Evolutionary conservation across 2,113 vertebrate genomes (phyloP).

Genomic region (Promerops cafer): DNA sequence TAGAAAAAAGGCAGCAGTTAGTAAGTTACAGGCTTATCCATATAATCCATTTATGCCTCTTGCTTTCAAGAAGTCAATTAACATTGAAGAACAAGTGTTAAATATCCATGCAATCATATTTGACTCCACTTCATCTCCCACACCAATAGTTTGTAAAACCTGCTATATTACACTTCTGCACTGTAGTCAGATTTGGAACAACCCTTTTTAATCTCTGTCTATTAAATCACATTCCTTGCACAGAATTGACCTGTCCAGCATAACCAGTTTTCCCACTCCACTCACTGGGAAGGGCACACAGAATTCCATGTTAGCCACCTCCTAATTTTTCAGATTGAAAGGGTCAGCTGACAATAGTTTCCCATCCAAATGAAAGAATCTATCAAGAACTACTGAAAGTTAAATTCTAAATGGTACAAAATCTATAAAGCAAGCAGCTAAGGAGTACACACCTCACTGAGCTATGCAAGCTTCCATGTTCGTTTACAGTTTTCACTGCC

Average conservation of each 20-base stretch:
- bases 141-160: background rate
- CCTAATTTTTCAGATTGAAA: background rate
- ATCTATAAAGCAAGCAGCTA: background rate
- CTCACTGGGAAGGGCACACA: background rate
- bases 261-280: background rate
- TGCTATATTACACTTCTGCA: background rate
- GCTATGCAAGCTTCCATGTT: background rate
- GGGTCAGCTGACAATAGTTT: background rate
- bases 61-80: background rate
- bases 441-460: background rate
- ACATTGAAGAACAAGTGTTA: background rate
- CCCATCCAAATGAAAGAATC: background rate
- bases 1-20: slow-evolving; percentile 18
- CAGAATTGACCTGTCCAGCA: background rate
- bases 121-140: background rate
- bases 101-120: background rate
- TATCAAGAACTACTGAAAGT: background rate
- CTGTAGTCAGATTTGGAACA: background rate
- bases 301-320: background rate
- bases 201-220: background rate
- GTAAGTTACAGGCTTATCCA: background rate
- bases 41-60: background rate
- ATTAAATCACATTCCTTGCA: background rate
- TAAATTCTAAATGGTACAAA: background rate
- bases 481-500: background rate